Evolutionary conservation across 2,797 vertebrate genomes (phyloP).

Genomic region (Alcedo atthis): DNA sequence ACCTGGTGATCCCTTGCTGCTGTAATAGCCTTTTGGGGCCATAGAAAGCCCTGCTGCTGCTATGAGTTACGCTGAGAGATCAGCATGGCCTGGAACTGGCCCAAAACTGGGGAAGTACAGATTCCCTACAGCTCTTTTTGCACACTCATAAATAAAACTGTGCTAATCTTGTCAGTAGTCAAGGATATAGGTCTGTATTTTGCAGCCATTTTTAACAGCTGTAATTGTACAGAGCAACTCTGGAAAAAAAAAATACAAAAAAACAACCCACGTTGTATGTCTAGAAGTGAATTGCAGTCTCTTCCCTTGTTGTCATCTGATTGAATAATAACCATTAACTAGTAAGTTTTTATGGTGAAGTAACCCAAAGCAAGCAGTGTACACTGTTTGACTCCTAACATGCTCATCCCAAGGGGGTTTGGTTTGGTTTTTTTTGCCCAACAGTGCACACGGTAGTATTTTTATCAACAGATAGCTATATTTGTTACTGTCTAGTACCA

Average conservation of each 20-base stretch:
- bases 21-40: constrained; percentile 23
- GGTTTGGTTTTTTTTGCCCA: neutral
- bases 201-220: constrained; percentile 31
- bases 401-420: neutral
- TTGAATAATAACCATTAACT: neutral
- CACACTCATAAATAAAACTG: constrained; percentile 35
- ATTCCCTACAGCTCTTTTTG: constrained; percentile 28
- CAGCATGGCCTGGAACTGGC: constrained; percentile 5
- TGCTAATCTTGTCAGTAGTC: constrained; percentile 6
- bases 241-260: neutral
- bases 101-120: constrained; percentile 7
- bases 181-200: constrained; percentile 13
- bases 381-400: neutral
- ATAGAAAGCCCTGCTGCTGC: constrained; percentile 48
- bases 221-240: neutral
- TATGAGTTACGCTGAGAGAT: constrained; percentile 49
- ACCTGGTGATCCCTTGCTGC: constrained; percentile 25
- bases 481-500: neutral
- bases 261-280: neutral
- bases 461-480: neutral
- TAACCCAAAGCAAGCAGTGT: neutral
- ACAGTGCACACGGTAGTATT: neutral
- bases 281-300: neutral
- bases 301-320: neutral
- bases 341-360: neutral